phyloP scores from a whole-genome alignment of 2,797 vertebrate species.

The Chaetophractus vellerosus region DNA sequence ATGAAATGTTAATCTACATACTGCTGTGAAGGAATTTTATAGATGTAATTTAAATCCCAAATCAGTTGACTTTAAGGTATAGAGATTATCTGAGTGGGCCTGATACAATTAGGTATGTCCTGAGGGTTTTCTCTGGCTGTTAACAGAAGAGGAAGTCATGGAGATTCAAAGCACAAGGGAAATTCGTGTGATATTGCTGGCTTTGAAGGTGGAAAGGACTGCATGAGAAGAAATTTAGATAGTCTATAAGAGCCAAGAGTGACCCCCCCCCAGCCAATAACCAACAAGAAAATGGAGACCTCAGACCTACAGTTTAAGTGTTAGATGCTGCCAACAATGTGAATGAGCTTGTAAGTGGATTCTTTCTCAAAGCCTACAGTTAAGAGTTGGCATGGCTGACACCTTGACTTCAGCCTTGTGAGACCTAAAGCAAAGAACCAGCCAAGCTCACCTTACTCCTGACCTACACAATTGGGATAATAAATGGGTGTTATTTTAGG shows the following conservation, averaged over 20 bases:
- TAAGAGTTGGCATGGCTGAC: not conserved
- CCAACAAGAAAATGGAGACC: not conserved
- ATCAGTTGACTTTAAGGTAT: not conserved
- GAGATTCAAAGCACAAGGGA: not conserved
- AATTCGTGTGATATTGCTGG: not conserved
- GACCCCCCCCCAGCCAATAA: not conserved
- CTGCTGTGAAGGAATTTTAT: not conserved
- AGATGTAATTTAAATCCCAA: not conserved
- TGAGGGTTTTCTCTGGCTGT: not conserved
- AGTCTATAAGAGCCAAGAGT: not conserved
- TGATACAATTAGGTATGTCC: not conserved
- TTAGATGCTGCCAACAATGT: slow-evolving; percentile 6
- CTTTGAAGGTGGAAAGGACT: slow-evolving; percentile 13
- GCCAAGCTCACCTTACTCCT: not conserved
- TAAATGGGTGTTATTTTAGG: slow-evolving; percentile 23
- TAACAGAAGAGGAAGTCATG: slow-evolving; percentile 8
- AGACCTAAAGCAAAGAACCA: slow-evolving; percentile 34
- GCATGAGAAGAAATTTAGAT: not conserved
- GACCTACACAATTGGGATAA: slow-evolving; percentile 27
- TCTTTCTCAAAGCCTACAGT: not conserved
- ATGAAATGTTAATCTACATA: not conserved
- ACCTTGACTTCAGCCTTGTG: slow-evolving; percentile 22
- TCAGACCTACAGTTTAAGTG: not conserved
- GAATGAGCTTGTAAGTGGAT: not conserved
- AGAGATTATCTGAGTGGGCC: not conserved